phyloP scores from a whole-genome alignment of 2,888 invertebrate species.

The Odontothrips loti region DNA sequence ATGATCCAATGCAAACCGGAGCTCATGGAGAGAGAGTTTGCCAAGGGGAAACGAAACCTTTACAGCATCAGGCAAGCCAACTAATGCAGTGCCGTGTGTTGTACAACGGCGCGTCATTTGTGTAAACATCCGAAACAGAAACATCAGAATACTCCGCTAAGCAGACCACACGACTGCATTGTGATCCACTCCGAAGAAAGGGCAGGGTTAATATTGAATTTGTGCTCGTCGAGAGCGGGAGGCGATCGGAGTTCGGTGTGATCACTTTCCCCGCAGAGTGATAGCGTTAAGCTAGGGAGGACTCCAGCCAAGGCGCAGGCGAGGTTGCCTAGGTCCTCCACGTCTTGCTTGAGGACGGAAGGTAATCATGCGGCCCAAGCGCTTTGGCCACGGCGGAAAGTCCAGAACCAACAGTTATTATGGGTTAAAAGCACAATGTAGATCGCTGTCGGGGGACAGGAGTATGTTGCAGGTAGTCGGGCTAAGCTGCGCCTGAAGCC shows the following conservation, averaged over 20 bases:
- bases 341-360: neutral
- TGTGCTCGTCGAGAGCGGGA: neutral
- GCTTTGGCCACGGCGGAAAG: neutral
- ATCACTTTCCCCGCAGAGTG: neutral
- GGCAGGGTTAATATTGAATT: neutral
- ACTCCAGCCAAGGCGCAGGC: neutral
- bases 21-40: neutral
- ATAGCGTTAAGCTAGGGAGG: neutral
- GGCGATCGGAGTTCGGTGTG: neutral
- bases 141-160: neutral
- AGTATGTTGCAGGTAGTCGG: too few species aligned
- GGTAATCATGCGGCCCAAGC: too few species aligned
- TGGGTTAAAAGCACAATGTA: too few species aligned
- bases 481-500: too few species aligned
- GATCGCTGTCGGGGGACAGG: too few species aligned
- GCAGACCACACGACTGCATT: neutral
- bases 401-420: too few species aligned
- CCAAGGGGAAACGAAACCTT: neutral
- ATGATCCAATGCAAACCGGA: neutral
- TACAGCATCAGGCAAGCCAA: neutral
- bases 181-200: neutral
- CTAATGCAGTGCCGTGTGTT: neutral
- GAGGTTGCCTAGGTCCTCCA: neutral
- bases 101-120: neutral
- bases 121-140: neutral